Evolutionary conservation across 2,113 vertebrate genomes (phyloP).

Genomic region (Nesoenas mayeri): DNA sequence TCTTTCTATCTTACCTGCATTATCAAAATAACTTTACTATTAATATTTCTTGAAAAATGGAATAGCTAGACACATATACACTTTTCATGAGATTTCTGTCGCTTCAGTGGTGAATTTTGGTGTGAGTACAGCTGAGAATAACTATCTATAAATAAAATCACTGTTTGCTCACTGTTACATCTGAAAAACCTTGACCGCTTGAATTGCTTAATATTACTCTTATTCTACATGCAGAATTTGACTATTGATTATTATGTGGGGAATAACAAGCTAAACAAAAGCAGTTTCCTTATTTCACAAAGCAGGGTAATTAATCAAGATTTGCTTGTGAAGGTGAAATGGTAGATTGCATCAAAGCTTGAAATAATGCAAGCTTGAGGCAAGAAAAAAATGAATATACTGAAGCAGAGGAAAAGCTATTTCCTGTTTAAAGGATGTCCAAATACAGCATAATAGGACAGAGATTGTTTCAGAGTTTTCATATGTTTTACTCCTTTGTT

Average conservation of each 20-base stretch:
- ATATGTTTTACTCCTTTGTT: neutral
- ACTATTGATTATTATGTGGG: neutral
- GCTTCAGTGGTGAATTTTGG: neutral
- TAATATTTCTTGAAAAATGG: neutral
- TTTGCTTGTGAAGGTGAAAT: neutral
- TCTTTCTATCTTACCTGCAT: neutral
- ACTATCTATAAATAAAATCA: neutral
- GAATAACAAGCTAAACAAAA: neutral
- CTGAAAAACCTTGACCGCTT: neutral
- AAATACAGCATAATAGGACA: neutral
- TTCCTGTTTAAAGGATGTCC: neutral
- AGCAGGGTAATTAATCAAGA: neutral
- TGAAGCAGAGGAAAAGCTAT: neutral
- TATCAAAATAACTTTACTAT: neutral
- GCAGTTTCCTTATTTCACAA: neutral
- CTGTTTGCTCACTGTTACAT: neutral
- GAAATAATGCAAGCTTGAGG: neutral
- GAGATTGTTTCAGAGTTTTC: neutral
- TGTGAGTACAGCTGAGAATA: neutral
- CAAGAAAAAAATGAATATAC: neutral
- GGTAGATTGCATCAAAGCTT: neutral
- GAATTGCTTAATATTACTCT: neutral
- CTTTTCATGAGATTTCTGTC: neutral
- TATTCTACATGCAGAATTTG: neutral
- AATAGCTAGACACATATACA: neutral